A percentile compares a stretch with the other conserved stretches of the same genome.
These are phyloP conservation scores for Ichneumon xanthorius DNA, from an alignment of 2,888 invertebrate species.

Conservation along the genomic window DNA sequence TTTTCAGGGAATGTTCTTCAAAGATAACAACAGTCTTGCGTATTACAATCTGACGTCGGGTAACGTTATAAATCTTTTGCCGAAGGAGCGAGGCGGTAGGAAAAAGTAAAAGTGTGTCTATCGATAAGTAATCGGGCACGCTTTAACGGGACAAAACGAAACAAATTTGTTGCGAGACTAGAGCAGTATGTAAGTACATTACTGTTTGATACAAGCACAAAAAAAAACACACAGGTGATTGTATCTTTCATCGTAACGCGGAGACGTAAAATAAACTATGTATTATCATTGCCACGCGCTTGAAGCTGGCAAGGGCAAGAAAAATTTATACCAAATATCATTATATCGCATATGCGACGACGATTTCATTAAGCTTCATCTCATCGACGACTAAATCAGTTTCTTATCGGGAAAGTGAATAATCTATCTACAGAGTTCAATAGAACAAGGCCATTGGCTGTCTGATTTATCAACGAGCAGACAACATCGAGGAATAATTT, in stretches of 20 bases:
- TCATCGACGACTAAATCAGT: slow-evolving; percentile 19
- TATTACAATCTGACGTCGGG: slow-evolving; percentile 97
- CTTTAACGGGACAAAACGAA: slow-evolving; percentile 29
- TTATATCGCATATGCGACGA: background rate
- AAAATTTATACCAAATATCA: slow-evolving; percentile 8
- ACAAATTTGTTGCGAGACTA: slow-evolving; percentile 10
- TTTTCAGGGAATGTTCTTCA: slow-evolving; percentile 97
- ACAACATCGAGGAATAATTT: slow-evolving; percentile 28
- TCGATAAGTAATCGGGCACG: slow-evolving; percentile 30
- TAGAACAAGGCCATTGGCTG: slow-evolving; percentile 31
- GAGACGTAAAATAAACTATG: slow-evolving; percentile 4
- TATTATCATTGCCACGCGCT: slow-evolving; percentile 15
- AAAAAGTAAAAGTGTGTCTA: slow-evolving; percentile 90
- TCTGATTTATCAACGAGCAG: slow-evolving; percentile 29
- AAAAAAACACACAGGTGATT: background rate
- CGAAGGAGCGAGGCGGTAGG: slow-evolving; percentile 98
- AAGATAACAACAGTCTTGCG: slow-evolving; percentile 97
- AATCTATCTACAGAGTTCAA: slow-evolving; percentile 49
- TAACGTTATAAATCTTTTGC: slow-evolving; percentile 93
- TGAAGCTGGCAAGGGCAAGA: slow-evolving; percentile 7
- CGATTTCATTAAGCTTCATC: background rate
- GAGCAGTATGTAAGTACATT: slow-evolving; percentile 22
- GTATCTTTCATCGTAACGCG: slow-evolving; percentile 9
- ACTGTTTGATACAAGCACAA: slow-evolving; percentile 5
- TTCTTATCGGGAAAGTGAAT: slow-evolving; percentile 11